Conservation (phyloP, 2,797 vertebrate genomes). For the Rhyacichthys aspro region DNA sequence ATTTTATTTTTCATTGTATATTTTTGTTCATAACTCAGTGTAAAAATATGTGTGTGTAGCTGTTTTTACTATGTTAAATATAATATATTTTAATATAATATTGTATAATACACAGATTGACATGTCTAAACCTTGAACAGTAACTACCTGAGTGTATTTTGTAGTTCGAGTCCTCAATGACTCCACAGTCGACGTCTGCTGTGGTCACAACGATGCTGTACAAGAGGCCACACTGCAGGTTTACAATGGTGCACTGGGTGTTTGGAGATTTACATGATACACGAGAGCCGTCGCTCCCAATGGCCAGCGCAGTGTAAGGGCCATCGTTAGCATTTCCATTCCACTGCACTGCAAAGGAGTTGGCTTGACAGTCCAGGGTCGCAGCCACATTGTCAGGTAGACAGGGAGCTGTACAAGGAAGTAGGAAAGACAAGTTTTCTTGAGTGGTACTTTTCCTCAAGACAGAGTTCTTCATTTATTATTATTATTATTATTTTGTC, state of each 20-base stretch:
- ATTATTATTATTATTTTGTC: not conserved
- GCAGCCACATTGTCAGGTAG: conserved; percentile 70
- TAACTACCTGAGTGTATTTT: conserved; percentile 72
- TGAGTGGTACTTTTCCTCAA: not conserved
- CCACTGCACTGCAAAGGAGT: conserved; percentile 77
- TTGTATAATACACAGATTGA: too few species aligned
- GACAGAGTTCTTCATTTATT: too few species aligned
- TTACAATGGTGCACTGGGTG: conserved; percentile 70
- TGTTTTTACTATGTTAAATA: too few species aligned
- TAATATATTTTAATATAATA: too few species aligned
- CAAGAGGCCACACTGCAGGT: conserved; percentile 73
- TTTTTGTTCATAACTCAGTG: too few species aligned
- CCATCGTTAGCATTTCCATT: not conserved
- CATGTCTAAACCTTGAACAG: too few species aligned
- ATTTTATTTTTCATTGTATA: too few species aligned
- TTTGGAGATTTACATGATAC: conserved; percentile 54
- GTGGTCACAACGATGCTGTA: conserved; percentile 77
- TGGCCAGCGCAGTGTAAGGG: conserved; percentile 75
- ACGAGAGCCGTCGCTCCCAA: conserved; percentile 57
- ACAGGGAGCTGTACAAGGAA: conserved; percentile 74
- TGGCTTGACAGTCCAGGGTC: conserved; percentile 66
- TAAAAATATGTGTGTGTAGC: not conserved
- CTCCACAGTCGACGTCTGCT: conserved; percentile 57
- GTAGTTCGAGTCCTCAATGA: conserved; percentile 71
- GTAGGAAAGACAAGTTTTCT: not conserved